phyloP scores from a whole-genome alignment of 2,113 vertebrate species.

The Pseudonaja textilis region DNA sequence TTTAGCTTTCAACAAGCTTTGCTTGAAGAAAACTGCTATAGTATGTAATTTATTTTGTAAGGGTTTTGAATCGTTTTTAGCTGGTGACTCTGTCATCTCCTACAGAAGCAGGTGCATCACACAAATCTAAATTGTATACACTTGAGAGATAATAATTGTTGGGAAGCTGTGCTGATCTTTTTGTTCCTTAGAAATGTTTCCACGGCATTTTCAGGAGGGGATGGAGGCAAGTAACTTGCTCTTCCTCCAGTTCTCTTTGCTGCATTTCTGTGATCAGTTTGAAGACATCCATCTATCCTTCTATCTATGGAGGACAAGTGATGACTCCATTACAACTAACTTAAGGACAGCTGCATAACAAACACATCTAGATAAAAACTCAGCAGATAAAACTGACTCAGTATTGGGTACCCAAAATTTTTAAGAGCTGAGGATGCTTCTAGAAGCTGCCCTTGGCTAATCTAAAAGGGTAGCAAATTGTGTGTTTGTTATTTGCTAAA shows the following conservation, averaged over 20 bases:
- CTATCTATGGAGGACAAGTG: neutral
- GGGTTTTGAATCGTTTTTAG: neutral
- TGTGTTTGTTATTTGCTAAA: neutral
- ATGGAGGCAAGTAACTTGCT: neutral
- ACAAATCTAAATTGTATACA: neutral
- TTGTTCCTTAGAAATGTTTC: neutral
- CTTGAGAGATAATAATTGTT: neutral
- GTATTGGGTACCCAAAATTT: neutral
- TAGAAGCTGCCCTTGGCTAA: neutral
- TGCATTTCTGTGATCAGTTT: neutral
- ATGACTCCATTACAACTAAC: neutral
- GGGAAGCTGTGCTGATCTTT: neutral
- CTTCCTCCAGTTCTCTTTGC: neutral
- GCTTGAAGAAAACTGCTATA: neutral
- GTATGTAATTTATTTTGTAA: neutral
- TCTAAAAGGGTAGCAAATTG: neutral
- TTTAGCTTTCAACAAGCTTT: neutral
- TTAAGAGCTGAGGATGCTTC: neutral
- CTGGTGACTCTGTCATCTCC: neutral
- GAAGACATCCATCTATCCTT: neutral
- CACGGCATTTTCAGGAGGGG: neutral
- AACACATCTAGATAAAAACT: neutral
- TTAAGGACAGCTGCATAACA: neutral
- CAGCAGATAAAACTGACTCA: neutral
- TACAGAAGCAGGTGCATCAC: neutral